Evolutionary conservation across 2,888 invertebrate species (phyloP), one percentile per base, ranked within the genome.

Genomic region (Mystacides longicornis): DNA sequence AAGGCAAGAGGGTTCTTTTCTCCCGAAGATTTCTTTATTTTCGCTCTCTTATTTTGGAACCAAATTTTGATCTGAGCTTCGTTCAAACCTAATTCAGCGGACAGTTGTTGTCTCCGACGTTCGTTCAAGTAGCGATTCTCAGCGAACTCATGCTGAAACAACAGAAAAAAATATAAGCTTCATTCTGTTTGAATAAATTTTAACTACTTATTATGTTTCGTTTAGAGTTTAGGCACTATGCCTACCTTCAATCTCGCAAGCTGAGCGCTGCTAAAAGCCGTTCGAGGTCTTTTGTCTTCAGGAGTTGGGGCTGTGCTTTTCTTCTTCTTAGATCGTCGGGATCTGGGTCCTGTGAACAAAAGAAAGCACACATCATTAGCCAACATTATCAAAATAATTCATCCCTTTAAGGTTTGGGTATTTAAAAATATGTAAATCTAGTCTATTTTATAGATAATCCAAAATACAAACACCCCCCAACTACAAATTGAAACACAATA

Each of bases 41-140:
- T 89, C 61, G 97, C 97, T 16, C 96, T 81, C 71, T 96, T 95
- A 77, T 96, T 95, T 78, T 96, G 93, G 77, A 94, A 93, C 94
- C 93, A 95, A 71, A 95, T 94, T 79, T 95, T 95, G 69, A 93
- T 97, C 75, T 97, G 97, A 0, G 94, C 93, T 71, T 98, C 97
- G 65, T 96, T 95, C 58, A 97, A 79, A 1, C 92, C 90, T 57
- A 97, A 77, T 66, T 88, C 71, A 71, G 75, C 75, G 48, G 88
- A 87, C 58, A 89, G 73, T 64, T 84, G 82, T 67, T 86, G 86
- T 37, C 89, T 75, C 62, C 96, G 77, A 58, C 90, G 81, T 71
- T 97, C 97, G 1, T 94, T 96, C 65, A 98, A 81, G 77, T 97
- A 90, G 64, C 90, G 86, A 78, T 92, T 93, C 70, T 93, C 92